A percentile compares a stretch with the other conserved stretches of the same genome.
phyloP scores from a whole-genome alignment of 2,888 invertebrate species.

The Idaea straminata region DNA sequence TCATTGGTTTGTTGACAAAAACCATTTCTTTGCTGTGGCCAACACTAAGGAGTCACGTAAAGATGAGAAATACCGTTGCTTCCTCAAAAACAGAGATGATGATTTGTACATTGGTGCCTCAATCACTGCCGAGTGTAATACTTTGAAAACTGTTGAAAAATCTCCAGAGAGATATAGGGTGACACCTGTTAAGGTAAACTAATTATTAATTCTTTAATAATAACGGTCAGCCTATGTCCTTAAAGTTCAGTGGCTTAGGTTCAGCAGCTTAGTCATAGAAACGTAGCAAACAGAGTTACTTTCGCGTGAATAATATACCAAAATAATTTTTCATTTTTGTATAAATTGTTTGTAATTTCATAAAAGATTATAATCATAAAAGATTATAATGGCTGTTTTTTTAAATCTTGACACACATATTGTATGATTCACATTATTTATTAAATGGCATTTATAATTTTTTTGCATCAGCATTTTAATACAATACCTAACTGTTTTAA shows the following conservation, averaged over 20 bases:
- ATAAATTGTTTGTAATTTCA: too few relatives aligned
- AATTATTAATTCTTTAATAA: conserved; percentile 3
- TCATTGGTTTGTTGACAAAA: conserved; percentile 97
- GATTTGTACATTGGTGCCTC: conserved; percentile 95
- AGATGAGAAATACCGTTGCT: conserved; percentile 96
- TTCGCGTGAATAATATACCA: too few relatives aligned
- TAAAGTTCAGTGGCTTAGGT: too few relatives aligned
- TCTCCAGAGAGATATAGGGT: conserved; percentile 94
- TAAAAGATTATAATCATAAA: too few relatives aligned
- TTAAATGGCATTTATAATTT: neutral
- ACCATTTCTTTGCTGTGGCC: conserved; percentile 98
- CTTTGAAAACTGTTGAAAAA: conserved; percentile 94
- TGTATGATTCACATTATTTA: too few relatives aligned
- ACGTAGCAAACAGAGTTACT: too few relatives aligned
- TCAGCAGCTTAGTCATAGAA: too few relatives aligned
- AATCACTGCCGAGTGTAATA: conserved; percentile 95
- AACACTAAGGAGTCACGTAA: conserved; percentile 97
- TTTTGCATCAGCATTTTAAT: conserved; percentile 5
- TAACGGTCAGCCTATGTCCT: too few relatives aligned
- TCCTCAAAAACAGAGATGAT: conserved; percentile 95
- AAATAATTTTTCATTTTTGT: too few relatives aligned
- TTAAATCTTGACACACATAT: too few relatives aligned
- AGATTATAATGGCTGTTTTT: too few relatives aligned
- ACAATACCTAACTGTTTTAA: conserved; percentile 50
- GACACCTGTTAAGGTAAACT: conserved; percentile 84